Evolutionary conservation across 2,113 vertebrate genomes (phyloP).

Genomic region (Menidia beryllina): DNA sequence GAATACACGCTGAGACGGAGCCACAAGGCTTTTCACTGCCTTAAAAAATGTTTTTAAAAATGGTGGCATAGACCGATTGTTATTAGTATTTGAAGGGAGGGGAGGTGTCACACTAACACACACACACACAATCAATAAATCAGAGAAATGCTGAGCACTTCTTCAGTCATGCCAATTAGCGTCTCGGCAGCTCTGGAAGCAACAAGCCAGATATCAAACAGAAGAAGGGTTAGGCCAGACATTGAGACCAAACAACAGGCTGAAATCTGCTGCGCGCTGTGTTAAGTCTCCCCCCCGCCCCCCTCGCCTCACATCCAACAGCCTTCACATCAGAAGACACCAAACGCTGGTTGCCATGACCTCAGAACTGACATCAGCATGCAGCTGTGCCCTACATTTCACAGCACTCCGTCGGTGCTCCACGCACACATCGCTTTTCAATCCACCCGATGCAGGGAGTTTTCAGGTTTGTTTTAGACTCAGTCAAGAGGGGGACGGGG

Average conservation of each 20-base stretch:
- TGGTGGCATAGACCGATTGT: slow-evolving; percentile 40
- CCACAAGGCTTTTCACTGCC: slow-evolving; percentile 30
- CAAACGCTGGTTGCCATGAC: slow-evolving; percentile 55
- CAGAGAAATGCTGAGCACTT: slow-evolving; percentile 24
- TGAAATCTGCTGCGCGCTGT: slow-evolving; percentile 13
- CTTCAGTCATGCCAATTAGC: slow-evolving; percentile 26
- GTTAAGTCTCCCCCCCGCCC: not conserved
- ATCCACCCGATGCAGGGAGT: slow-evolving; percentile 18
- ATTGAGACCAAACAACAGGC: slow-evolving; percentile 35
- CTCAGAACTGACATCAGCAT: slow-evolving; percentile 67
- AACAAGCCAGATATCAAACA: slow-evolving; percentile 22
- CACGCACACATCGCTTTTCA: not conserved
- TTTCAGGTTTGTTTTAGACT: slow-evolving; percentile 32
- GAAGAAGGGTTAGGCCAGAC: not conserved
- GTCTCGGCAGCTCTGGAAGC: slow-evolving; percentile 6
- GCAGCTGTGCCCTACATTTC: slow-evolving; percentile 69
- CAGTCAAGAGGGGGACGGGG: not conserved
- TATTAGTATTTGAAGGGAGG: slow-evolving; percentile 14
- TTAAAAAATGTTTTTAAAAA: not conserved
- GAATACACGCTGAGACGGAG: slow-evolving; percentile 13
- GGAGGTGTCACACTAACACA: slow-evolving; percentile 13
- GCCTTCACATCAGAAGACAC: slow-evolving; percentile 29
- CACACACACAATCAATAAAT: slow-evolving; percentile 31
- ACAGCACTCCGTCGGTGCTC: slow-evolving; percentile 15
- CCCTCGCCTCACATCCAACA: slow-evolving; percentile 6